phyloP scores from a whole-genome alignment of 1,140 invertebrate species.

The Drosophila tsacasi region DNA sequence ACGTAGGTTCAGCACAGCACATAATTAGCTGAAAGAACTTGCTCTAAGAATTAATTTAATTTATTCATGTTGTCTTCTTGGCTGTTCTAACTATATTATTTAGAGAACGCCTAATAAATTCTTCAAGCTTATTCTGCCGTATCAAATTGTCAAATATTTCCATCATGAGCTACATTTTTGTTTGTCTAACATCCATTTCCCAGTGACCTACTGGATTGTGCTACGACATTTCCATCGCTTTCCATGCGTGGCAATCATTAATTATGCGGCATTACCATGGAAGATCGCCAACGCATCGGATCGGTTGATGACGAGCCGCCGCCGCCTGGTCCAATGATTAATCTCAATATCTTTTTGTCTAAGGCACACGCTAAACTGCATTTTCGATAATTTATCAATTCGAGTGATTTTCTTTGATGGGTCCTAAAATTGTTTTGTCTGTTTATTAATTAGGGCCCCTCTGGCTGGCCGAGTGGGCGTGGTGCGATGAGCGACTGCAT shows the following conservation, averaged over 20 bases:
- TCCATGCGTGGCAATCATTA: constrained; percentile 58
- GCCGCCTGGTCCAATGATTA: constrained; percentile 59
- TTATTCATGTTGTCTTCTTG: neutral
- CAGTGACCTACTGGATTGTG: constrained; percentile 52
- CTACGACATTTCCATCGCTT: constrained; percentile 60
- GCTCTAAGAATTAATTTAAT: neutral
- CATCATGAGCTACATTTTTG: constrained; percentile 18
- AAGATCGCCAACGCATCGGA: constrained; percentile 68
- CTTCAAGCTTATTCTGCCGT: constrained; percentile 5
- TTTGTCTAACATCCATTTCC: constrained; percentile 19
- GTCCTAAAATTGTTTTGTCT: constrained; percentile 71
- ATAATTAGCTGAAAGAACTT: neutral
- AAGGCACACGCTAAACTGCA: constrained; percentile 74
- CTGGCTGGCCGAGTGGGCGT: constrained; percentile 55
- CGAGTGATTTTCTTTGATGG: constrained; percentile 27
- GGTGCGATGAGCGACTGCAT: constrained; percentile 45
- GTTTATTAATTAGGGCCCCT: constrained; percentile 75
- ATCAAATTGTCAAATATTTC: constrained; percentile 44
- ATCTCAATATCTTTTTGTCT: constrained; percentile 77
- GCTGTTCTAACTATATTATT: neutral
- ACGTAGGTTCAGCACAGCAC: neutral
- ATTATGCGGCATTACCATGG: constrained; percentile 68
- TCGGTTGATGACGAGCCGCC: constrained; percentile 41
- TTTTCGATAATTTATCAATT: constrained; percentile 79
- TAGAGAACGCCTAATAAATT: constrained; percentile 15